Evolutionary conservation across 2,113 vertebrate species (phyloP), one percentile per base, ranked within the genome.

Genomic region (Thryonomys swinderianus): DNA sequence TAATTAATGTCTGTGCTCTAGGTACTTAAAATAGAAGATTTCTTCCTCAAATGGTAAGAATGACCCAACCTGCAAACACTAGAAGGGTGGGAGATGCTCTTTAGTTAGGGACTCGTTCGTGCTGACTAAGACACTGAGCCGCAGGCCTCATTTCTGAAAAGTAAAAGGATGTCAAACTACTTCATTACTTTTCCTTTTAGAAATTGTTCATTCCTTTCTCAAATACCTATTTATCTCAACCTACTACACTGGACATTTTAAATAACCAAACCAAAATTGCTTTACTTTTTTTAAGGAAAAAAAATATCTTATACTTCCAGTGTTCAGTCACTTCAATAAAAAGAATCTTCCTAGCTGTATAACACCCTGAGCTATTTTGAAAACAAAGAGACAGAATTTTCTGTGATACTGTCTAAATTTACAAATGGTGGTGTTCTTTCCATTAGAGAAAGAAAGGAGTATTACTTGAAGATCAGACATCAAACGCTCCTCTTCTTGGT

Each of bases 271-370:
- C 87, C 62, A 27, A 90, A 97, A 95, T 96, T 98, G 93, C 87
- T 95, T 92, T 84, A 27, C 89, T 92, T 95, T 97, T 91, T 96
- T 48, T 91, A 95, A 95, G 89, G 57, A 97, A 94, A 93, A 94
- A 93, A 11, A 94, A 76, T 4, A 1, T 42, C 51, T 92, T 95
- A 88, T 79, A 88, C 88, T 97, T 96, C 91, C 82, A 96, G 73
- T 86, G 83, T 97, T 96, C 71, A 97, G 96, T 98, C 94, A 95
- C 34, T 97, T 97, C 97, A 97, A 98, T 98, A 98, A 98, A 97
- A 87, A 66, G 95, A 97, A 93, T 96, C 73, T 73, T 97, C 96
- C 85, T 92, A 88, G 66, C 89, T 95, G 94, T 96, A 96, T 90
- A 97, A 95, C 40, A 95, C 91, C 78, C 51, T 96, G 93, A 88